Base-by-base conservation (phyloP, 2,113 vertebrate species). In the Eclectus roratus region DNA sequence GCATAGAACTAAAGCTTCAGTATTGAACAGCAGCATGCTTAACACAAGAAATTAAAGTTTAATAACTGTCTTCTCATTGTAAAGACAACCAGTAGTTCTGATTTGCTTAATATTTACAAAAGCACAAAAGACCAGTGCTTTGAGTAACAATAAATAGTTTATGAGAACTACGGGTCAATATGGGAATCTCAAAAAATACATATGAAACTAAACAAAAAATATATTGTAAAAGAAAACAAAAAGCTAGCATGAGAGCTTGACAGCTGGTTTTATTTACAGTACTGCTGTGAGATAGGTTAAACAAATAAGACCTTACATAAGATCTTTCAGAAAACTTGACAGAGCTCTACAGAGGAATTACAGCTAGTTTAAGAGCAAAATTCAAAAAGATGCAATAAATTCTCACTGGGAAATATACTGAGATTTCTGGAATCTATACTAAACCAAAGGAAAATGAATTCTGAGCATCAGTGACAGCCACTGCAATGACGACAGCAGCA, bases 251-350 rank as follows among this genome's bases (percentile, higher is more conserved):
- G 76, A 94, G 73, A 92, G 18, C 21, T 44, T 60, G 33, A 84
- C 73, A 84, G 65, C 29, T 93, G 91, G 13, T 74, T 88, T 92
- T 85, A 85, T 90, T 81, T 91, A 90, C 52, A 78, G 25, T 80
- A 73, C 72, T 83, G 35, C 43, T 66, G 29, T 71, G 47, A 84
- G 20, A 63, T 17, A 78, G 20, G 35, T 71, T 91, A 81, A 94
- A 85, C 37, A 93, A 94, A 7, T 41, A 87, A 88, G n/a, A 80
- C 50, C 41, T 79, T n/a, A 90, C 50, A 5, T 39, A 85, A 82
- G 25, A 85, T 24, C 23, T 79, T 61, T 55, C 72, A 61, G 46
- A 86, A 66, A 80, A 71, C 6, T 35, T 69, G 85, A 63, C 27
- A 61, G 20, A 31, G 72, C 29, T 64, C 46, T 52, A 43, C 21